Base-by-base conservation (phyloP, 2,888 invertebrate species). In the Amblyteles armatorius region DNA sequence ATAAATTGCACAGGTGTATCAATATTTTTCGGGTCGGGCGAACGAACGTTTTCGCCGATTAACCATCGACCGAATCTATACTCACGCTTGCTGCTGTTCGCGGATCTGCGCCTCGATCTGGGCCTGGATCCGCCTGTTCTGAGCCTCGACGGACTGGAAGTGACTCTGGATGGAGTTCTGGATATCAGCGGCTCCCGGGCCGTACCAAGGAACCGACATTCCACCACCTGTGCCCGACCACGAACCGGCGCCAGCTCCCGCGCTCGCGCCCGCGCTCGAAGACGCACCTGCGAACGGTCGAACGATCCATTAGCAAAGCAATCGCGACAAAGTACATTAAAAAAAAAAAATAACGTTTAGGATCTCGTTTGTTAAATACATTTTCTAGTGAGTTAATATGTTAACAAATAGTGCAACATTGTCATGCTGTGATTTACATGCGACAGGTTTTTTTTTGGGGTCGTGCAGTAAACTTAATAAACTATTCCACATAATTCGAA, bases 71-170 rank as follows among this genome's bases (percentile, higher is more conserved):
- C 5, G 33, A 6, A 13, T 3, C 16, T 13, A n/a, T 63, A 90
- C 91, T 90, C 79, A 92, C 92, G 90, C 83, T 78, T 90, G 88
- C 44, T 91, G 90, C 11, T 91, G 91, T 1, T 29, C 57, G 1
- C 19, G 67, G 9, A 88, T 81, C 44, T 85, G 86, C 0, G 85
- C 83, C 26, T 89, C 86, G 11, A 90, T 82, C 5, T 86, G 85
- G 36, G 83, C 76, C 26, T 85, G 87, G 52, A 89, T 84, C 0
- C 86, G 86, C 2, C 86, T 82, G 40, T 91, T 86, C 19, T 91
- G 91, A 2, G 87, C 88, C 36, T 90, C 88, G 9, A 88, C 60
- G 19, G 22, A 63, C 22, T 89, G 87, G 69, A 88, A 84, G 13
- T 83, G 77, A 9, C 79, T 36, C 11, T 80, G 55, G 40, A 84